Evolutionary conservation across 2,888 invertebrate species (phyloP), one percentile per base, ranked within the genome.

Genomic region (Lysandra coridon): DNA sequence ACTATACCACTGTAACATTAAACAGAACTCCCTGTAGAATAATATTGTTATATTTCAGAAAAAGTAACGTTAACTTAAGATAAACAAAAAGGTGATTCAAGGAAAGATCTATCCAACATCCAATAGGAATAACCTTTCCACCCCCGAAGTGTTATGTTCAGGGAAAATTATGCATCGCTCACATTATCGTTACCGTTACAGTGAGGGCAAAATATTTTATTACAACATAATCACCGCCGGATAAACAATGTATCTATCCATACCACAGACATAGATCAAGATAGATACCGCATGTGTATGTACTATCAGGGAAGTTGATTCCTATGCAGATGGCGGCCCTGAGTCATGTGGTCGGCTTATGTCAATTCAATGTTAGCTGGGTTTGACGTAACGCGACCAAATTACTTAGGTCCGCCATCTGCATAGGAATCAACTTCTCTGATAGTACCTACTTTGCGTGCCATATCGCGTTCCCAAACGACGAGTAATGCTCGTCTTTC

Each of bases 11-110:
- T 7, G 60, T 60, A 7, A n/a, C 64, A 3, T 64, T 30, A 30
- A 64, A 64, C 69, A 14, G 69, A 69, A 69, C 69, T 17, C 69
- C 14, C 33, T 33, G 14, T 14, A 4, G 37, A 14, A 69, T 69
- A 84, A 86, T 85, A 87, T 69, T 33, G 33, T 37, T 33, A 69
- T 30, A 64, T 64, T 64, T 17, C 33, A 17, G 69, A 69, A 69
- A 12, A 69, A 69, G 69, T 69, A 5, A 37, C 69, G 37, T 69
- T 69, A 69, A 69, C 14, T 69, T 37, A 37, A 37, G 69, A 69
- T 69, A 69, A 69, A 69, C 69, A 69, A 69, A 17, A 17, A 69
- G 69, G 69, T 69, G 33, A 69, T 69, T 69, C 69, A 14, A 17
- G 14, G 69, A 69, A 69, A 33, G 7, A 64, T 7, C 14, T 17